A percentile compares a stretch with the other conserved stretches of the same genome.
These are phyloP conservation scores for Pluvialis apricaria DNA, from an alignment of 2,113 vertebrate species.

Conservation along the genomic window DNA sequence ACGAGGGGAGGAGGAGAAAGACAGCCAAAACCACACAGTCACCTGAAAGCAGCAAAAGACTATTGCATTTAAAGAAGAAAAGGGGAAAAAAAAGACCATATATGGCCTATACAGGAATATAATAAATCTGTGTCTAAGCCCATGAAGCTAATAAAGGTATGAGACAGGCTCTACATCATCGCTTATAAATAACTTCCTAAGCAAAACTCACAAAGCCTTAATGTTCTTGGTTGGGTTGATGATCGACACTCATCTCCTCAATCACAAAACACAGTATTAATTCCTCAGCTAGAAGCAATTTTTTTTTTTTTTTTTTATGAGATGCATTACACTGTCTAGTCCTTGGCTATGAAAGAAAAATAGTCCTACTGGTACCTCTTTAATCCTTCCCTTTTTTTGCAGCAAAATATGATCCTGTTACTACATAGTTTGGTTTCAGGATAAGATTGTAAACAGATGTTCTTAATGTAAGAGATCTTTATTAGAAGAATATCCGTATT, in stretches of 20 bases:
- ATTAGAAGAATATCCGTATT: conserved; percentile 4
- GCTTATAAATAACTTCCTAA: neutral
- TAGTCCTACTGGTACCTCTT: neutral
- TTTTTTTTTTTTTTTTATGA: neutral
- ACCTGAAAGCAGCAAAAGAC: neutral
- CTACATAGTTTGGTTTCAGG: neutral
- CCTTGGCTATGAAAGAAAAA: neutral
- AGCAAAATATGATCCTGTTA: neutral
- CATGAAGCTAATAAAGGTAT: neutral
- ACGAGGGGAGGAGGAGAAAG: neutral
- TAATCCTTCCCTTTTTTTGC: neutral
- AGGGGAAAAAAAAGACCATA: neutral
- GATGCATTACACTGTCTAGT: neutral
- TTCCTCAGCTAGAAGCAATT: neutral
- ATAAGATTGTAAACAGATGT: conserved; percentile 26
- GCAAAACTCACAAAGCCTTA: neutral
- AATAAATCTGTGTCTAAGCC: neutral
- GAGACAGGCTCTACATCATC: neutral
- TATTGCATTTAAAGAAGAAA: neutral
- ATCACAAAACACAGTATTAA: neutral
- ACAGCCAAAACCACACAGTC: neutral
- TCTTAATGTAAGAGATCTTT: neutral
- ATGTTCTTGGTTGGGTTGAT: neutral
- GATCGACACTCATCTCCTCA: neutral
- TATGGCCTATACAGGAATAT: neutral